These are phyloP conservation scores for Carcharodon carcharias DNA, from an alignment of 2,797 vertebrate species.

Conservation along the genomic window DNA sequence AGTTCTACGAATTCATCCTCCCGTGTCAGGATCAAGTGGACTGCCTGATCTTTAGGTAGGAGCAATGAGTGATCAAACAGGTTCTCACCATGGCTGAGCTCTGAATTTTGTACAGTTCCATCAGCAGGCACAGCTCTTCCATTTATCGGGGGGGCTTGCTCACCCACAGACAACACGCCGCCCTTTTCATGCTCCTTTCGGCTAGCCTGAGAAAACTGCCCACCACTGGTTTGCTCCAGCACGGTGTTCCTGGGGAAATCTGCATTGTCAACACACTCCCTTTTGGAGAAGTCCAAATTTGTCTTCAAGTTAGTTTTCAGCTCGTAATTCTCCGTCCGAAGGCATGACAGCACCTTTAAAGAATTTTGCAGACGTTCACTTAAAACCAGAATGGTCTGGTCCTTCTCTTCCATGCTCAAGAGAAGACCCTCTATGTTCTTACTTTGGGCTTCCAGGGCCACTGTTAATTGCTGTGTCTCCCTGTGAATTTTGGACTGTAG, in stretches of 20 bases:
- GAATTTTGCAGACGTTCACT: conserved; percentile 52
- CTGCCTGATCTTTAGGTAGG: background rate
- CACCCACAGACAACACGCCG: too few species aligned
- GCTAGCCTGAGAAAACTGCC: background rate
- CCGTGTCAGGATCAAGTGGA: too few species aligned
- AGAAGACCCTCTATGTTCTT: conserved; percentile 62
- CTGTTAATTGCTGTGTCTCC: conserved; percentile 64
- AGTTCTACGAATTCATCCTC: background rate
- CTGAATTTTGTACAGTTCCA: background rate
- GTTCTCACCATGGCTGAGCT: background rate
- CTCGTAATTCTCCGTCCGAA: conserved; percentile 48
- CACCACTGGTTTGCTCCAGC: background rate
- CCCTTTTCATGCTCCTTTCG: background rate
- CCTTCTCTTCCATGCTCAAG: conserved; percentile 59
- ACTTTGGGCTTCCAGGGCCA: conserved; percentile 68
- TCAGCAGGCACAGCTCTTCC: background rate
- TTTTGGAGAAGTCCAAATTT: fast-evolving
- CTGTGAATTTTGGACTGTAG: conserved; percentile 64
- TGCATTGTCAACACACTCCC: background rate
- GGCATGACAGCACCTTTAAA: background rate
- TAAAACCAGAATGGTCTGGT: conserved; percentile 51
- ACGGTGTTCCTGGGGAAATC: too few species aligned
- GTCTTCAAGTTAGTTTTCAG: background rate
- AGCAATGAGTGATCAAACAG: background rate
- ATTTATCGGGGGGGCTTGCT: background rate